A percentile compares a stretch with the other conserved stretches of the same genome.
Evolutionary conservation across 2,888 invertebrate species (phyloP).

Genomic region (Eupithecia vulgata): DNA sequence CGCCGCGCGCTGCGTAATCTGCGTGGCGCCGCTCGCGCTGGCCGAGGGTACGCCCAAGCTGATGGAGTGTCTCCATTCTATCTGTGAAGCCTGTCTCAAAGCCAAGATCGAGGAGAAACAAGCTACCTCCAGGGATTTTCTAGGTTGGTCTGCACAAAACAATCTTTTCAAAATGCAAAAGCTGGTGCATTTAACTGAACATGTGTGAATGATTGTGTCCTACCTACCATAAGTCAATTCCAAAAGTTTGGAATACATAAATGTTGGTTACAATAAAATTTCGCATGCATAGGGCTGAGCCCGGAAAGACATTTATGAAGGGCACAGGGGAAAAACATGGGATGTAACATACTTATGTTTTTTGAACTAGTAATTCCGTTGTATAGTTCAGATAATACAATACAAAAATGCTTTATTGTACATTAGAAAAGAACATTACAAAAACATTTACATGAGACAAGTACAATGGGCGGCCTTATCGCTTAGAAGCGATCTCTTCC

Average conservation of each 20-base stretch:
- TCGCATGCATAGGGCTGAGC: too few species aligned
- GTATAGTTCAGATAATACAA: too few species aligned
- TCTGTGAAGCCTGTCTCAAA: constrained; percentile 90
- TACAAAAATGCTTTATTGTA: too few species aligned
- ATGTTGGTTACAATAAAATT: too few species aligned
- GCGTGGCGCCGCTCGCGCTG: constrained; percentile 63
- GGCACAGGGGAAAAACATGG: too few species aligned
- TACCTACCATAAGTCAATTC: background rate
- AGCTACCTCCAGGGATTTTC: constrained; percentile 67
- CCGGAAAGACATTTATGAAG: too few species aligned
- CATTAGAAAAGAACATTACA: too few species aligned
- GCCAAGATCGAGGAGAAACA: constrained; percentile 85
- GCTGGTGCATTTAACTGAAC: background rate
- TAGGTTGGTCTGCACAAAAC: constrained; percentile 55
- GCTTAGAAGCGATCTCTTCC: too few species aligned
- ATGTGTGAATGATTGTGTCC: background rate
- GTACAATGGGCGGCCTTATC: too few species aligned
- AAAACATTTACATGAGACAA: too few species aligned
- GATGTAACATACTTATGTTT: too few species aligned
- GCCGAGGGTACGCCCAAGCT: constrained; percentile 88
- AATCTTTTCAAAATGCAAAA: background rate
- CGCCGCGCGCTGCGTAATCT: constrained; percentile 83
- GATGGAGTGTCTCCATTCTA: constrained; percentile 94
- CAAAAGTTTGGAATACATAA: background rate
- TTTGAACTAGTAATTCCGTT: too few species aligned